Evolutionary conservation across 2,888 invertebrate genomes (phyloP).

Genomic region (Byasa hedistus): DNA sequence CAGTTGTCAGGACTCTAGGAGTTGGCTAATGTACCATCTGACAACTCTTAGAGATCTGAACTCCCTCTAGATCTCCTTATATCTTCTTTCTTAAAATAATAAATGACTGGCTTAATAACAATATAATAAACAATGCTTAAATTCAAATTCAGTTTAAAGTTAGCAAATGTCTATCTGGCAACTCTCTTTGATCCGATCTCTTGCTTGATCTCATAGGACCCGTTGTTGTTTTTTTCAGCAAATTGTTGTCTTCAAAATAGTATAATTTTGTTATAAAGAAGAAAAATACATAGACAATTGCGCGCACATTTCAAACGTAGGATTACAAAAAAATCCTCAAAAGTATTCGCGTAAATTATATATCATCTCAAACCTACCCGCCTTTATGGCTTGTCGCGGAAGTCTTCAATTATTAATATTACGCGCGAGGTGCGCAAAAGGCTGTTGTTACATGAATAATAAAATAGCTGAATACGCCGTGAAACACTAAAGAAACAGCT

Average conservation of each 20-base stretch:
- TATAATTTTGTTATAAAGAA: not conserved
- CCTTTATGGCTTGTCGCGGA: constrained; percentile 56
- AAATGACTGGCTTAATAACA: no score
- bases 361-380: constrained; percentile 44
- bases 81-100: no score
- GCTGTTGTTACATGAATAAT: constrained; percentile 74
- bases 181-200: no score
- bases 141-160: no score
- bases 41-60: no score
- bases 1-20: no score
- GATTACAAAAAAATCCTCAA: constrained; percentile 18
- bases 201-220: no score
- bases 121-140: no score
- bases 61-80: no score
- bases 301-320: constrained; percentile 3
- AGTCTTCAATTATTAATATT: constrained; percentile 74
- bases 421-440: constrained; percentile 63
- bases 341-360: constrained; percentile 40
- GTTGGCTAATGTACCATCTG: no score
- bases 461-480: constrained; percentile 68
- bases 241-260: not conserved
- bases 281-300: constrained; percentile 5
- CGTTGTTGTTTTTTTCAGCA: no score
- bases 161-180: no score
- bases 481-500: constrained; percentile 69